Conservation (phyloP, 2,113 vertebrate species). For the Nannobrachium achirus region DNA sequence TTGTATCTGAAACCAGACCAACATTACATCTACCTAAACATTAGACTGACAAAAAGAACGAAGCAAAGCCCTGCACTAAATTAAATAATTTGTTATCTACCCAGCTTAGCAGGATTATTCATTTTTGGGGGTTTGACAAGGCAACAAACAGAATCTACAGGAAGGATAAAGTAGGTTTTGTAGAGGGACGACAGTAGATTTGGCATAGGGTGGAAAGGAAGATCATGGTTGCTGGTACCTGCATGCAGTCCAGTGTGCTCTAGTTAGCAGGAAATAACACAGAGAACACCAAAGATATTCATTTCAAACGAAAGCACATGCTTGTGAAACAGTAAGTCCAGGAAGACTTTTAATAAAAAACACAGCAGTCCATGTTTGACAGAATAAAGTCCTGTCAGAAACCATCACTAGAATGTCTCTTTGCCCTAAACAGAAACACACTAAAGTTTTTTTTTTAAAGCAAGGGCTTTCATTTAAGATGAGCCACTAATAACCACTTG, state of each 20-base stretch:
- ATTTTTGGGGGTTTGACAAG: neutral
- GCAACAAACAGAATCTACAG: conserved; percentile 18
- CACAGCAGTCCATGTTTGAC: conserved; percentile 25
- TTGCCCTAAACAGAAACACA: conserved; percentile 24
- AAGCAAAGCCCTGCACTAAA: too few species aligned
- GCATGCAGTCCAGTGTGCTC: conserved; percentile 98
- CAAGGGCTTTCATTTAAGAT: too few species aligned
- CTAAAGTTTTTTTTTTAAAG: too few species aligned
- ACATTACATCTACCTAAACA: too few species aligned
- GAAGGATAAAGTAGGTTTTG: neutral
- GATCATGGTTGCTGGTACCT: conserved; percentile 82
- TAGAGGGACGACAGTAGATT: conserved; percentile 8
- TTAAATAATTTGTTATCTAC: neutral
- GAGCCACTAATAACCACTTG: too few species aligned
- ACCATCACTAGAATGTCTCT: conserved; percentile 47
- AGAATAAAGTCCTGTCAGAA: conserved; percentile 22
- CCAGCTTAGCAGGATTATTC: too few species aligned
- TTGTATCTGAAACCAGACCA: too few species aligned
- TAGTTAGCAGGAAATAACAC: conserved; percentile 79
- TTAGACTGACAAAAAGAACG: too few species aligned
- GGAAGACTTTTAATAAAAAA: conserved; percentile 50
- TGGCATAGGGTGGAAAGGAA: conserved; percentile 17
- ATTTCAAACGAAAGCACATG: conserved; percentile 60
- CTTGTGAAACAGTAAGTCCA: conserved; percentile 38
- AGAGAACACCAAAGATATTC: conserved; percentile 45